Base-by-base conservation (phyloP, 30 jellyfish, hydroid and myxozoan species). In the Aurelia sp. region DNA sequence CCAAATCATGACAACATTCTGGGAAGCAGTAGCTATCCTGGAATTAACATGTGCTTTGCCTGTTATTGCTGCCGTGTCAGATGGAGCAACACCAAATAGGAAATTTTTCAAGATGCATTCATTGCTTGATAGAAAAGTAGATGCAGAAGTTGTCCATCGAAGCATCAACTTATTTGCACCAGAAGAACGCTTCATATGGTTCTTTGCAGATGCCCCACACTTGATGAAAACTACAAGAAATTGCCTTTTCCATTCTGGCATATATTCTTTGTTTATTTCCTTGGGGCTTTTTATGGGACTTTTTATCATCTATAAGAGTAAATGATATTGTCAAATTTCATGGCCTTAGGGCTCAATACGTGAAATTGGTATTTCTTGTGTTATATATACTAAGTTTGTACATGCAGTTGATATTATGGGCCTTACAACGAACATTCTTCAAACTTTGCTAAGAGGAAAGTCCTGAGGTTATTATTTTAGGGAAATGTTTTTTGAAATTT, bases 171-270 rank as follows among this genome's bases (percentile, higher is more conserved):
- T 38, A 5, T 38, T 38, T 38, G 64, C 83, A 4, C 10, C 67
- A 38, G 55, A 17, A 44, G 67, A 38, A 18, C 47, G 38, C 38
- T 44, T 22, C 47, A 58, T 78, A 17, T 75, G 31, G 62, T 67
- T 81, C 72, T 83, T 72, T 72, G 63, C 92, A 16, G 91, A 80
- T 80, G 91, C 91, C 17, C 91, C 91, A 19, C 91, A 80, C 44
- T 87, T 80, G 12, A 83, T 83, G 89, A 83, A 83, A 65, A 83
- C 92, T 13, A 44, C 89, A 16, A 83, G 90, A 72, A 83, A 83
- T 63, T 83, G 92, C 73, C 66, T 83, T 18, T 73, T 24, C 58
- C 88, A 83, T 53, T 71, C 92, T 9, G 88, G 92, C 5, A 38
- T 38, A 38, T 5, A 38, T 38, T 38, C 5, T 38, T 38, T 38